A percentile compares a stretch with the other conserved stretches of the same genome.
Evolutionary conservation across 35 echinoderm and acorn worm species (phyloP).

Genomic region (Acanthaster planci): DNA sequence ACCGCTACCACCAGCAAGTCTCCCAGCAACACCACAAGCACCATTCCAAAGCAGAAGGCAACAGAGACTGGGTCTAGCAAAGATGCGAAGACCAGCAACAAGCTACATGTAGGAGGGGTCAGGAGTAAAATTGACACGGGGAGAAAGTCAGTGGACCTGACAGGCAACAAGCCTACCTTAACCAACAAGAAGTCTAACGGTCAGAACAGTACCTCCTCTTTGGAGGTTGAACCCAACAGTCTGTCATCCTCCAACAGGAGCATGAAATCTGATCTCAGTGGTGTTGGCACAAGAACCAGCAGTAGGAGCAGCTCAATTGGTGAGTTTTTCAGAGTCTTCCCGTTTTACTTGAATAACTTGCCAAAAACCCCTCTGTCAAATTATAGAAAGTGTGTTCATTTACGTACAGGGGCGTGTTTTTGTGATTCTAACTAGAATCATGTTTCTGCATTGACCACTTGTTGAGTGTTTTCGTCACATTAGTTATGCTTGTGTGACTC

Average conservation of each 20-base stretch:
- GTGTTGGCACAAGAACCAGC: conserved; percentile 2
- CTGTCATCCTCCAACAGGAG: conserved; percentile 71
- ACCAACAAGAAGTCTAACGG: conserved; percentile 26
- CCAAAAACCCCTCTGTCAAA: conserved; percentile 26
- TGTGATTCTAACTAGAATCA: no score
- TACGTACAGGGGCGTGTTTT: no score
- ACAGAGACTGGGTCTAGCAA: conserved; percentile 38
- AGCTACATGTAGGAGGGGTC: conserved; percentile 56
- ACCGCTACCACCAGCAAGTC: conserved; percentile 25
- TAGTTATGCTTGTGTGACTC: no score
- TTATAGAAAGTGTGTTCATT: no score
- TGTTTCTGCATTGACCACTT: no score
- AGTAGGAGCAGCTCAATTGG: conserved; percentile 20
- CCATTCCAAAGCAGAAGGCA: conserved; percentile 69
- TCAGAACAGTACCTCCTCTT: conserved; percentile 48
- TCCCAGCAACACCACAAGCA: conserved; percentile 21
- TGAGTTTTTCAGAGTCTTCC: background rate
- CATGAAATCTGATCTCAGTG: conserved; percentile 63
- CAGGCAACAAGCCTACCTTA: conserved; percentile 21
- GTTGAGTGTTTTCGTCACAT: no score
- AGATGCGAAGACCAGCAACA: conserved; percentile 30
- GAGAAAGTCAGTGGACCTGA: conserved; percentile 37
- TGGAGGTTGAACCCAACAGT: conserved; percentile 57
- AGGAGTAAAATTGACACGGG: conserved; percentile 88
- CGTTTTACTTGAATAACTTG: background rate